Evolutionary conservation across 2,888 invertebrate genomes (phyloP).

Genomic region (Nemapogon koenigi): DNA sequence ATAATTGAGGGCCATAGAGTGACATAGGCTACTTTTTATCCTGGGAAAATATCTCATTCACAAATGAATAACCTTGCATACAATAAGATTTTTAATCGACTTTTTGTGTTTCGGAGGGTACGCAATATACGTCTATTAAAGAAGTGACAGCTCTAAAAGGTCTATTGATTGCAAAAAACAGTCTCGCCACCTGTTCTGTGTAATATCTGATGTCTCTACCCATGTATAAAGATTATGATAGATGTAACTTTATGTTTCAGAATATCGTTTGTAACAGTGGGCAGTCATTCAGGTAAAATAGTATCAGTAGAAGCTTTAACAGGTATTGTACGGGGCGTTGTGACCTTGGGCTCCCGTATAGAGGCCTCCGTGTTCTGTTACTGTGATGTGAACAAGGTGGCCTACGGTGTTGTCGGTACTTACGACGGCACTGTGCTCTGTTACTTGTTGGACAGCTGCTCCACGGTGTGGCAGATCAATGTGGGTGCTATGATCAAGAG

Average conservation of each 20-base stretch:
- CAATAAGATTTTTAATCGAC: no score
- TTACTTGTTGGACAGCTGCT: slow-evolving; percentile 58
- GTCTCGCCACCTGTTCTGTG: background rate
- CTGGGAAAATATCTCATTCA: no score
- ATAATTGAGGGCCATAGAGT: no score
- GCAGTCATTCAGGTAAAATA: slow-evolving; percentile 75
- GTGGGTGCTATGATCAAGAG: slow-evolving; percentile 72
- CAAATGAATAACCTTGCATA: no score
- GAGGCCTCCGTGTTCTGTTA: slow-evolving; percentile 70
- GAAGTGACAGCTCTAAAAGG: no score
- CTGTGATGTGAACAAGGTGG: slow-evolving; percentile 20
- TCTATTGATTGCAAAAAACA: no score
- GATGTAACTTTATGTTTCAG: slow-evolving; percentile 27
- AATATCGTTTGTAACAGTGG: slow-evolving; percentile 40
- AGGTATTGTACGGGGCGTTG: slow-evolving; percentile 52
- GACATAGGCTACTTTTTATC: no score
- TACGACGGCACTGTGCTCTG: slow-evolving; percentile 78
- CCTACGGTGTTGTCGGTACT: slow-evolving; percentile 73
- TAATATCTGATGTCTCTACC: background rate
- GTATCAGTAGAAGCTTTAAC: slow-evolving; percentile 61
- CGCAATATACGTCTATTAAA: no score
- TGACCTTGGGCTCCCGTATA: slow-evolving; percentile 71
- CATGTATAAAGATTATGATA: no score
- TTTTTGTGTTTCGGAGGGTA: no score
- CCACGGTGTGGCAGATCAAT: slow-evolving; percentile 66